Conservation (phyloP, 2,113 vertebrate species). For the Rhombomys opimus region DNA sequence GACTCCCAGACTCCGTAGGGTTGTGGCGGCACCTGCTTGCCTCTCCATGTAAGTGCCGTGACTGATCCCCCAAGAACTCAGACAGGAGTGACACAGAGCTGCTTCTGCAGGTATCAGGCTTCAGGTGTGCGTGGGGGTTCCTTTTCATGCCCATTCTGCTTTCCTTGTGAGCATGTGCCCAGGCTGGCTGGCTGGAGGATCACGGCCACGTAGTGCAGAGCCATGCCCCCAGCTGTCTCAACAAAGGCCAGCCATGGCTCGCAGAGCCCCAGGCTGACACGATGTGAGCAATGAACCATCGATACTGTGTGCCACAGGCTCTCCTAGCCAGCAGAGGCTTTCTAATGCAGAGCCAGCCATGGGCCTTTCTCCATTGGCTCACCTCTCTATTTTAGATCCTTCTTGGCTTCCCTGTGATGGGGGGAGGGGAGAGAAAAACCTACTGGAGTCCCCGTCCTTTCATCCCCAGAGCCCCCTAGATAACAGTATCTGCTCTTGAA, state of each 20-base stretch:
- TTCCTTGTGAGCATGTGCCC: accelerated
- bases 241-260: accelerated
- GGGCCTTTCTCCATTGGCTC: neutral
- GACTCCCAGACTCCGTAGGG: accelerated
- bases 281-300: accelerated
- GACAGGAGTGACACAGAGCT: accelerated
- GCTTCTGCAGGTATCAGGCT: accelerated
- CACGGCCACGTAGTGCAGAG: accelerated
- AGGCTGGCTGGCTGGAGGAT: neutral
- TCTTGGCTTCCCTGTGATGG: accelerated
- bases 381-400: neutral
- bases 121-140: accelerated
- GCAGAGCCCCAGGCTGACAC: neutral
- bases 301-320: accelerated
- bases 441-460: neutral
- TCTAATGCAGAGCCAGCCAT: accelerated
- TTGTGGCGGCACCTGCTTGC: accelerated
- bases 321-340: accelerated
- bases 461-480: accelerated
- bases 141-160: neutral
- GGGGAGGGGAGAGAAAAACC: neutral
- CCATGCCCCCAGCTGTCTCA: accelerated
- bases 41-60: neutral
- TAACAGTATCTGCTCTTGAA: neutral
- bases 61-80: neutral